phyloP scores from a whole-genome alignment of 2,888 invertebrate species.

The Melolontha melolontha region DNA sequence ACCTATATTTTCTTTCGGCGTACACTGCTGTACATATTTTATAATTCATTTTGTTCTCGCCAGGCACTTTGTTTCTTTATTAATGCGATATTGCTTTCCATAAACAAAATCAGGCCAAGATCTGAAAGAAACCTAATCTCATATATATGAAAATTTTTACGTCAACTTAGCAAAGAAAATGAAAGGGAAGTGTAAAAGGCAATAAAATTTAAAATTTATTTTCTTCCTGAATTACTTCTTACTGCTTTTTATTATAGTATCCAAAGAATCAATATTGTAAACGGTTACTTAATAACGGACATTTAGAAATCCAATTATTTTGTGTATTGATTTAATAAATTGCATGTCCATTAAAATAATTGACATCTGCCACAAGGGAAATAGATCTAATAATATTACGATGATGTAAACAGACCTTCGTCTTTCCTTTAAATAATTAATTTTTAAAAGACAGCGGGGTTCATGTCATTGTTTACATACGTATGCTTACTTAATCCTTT shows the following conservation, averaged over 20 bases:
- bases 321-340: conserved; percentile 8
- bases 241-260: not conserved
- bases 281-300: not conserved
- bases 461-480: too few relatives aligned
- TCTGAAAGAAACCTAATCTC: too few relatives aligned
- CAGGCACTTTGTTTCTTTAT: too few relatives aligned
- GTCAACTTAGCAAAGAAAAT: too few relatives aligned
- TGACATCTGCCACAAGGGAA: conserved; percentile 10
- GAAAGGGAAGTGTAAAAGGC: too few relatives aligned
- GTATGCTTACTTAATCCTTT: too few relatives aligned
- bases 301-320: conserved; percentile 8
- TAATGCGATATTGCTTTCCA: too few relatives aligned
- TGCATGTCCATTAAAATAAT: conserved; percentile 11
- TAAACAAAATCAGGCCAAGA: too few relatives aligned
- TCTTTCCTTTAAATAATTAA: too few relatives aligned
- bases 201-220: too few relatives aligned
- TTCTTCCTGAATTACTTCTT: not conserved
- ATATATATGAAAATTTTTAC: too few relatives aligned
- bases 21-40: conserved; percentile 20
- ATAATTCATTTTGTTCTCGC: not conserved
- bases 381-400: not conserved
- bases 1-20: conserved; percentile 51
- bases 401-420: not conserved
- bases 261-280: conserved; percentile 1
- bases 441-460: too few relatives aligned